A percentile compares a stretch with the other conserved stretches of the same genome.
phyloP scores from a whole-genome alignment of 2,888 invertebrate genomes.

The Rhagonycha fulva region DNA sequence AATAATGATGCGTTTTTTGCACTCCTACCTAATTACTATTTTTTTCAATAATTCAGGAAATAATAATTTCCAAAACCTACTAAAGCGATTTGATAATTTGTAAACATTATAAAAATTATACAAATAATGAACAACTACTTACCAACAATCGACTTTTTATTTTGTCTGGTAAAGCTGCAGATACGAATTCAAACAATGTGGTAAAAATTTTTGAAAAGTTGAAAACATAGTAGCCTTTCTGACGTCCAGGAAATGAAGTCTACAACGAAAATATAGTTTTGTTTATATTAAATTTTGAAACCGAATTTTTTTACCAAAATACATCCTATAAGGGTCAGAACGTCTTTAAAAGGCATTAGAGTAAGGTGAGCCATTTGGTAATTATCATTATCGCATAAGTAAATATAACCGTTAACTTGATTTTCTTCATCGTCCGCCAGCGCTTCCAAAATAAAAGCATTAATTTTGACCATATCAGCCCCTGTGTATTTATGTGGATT shows the following conservation, averaged over 20 bases:
- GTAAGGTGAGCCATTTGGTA: conserved; percentile 84
- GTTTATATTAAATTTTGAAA: too few relatives aligned
- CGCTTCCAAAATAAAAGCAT: conserved; percentile 83
- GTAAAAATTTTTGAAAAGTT: conserved; percentile 82
- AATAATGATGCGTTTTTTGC: too few relatives aligned
- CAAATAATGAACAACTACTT: conserved; percentile 48
- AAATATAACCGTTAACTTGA: conserved; percentile 82
- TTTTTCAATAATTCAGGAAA: too few relatives aligned
- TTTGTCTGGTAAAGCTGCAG: conserved; percentile 82
- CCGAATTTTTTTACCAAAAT: conserved; percentile 63
- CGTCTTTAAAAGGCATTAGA: conserved; percentile 79
- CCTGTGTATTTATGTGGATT: conserved; percentile 63
- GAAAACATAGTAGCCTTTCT: conserved; percentile 85
- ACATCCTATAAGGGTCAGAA: conserved; percentile 75
- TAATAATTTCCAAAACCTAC: too few relatives aligned
- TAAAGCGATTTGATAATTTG: too few relatives aligned
- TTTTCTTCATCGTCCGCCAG: conserved; percentile 83
- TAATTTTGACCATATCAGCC: conserved; percentile 82
- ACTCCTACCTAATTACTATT: too few relatives aligned
- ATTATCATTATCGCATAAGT: conserved; percentile 81
- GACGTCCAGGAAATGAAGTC: conserved; percentile 89
- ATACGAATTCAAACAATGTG: conserved; percentile 81
- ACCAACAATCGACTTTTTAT: conserved; percentile 80
- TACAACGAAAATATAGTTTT: too few relatives aligned
- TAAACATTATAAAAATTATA: too few relatives aligned